phyloP scores from a whole-genome alignment of 2,888 invertebrate species.

The Heliconius cydno region DNA sequence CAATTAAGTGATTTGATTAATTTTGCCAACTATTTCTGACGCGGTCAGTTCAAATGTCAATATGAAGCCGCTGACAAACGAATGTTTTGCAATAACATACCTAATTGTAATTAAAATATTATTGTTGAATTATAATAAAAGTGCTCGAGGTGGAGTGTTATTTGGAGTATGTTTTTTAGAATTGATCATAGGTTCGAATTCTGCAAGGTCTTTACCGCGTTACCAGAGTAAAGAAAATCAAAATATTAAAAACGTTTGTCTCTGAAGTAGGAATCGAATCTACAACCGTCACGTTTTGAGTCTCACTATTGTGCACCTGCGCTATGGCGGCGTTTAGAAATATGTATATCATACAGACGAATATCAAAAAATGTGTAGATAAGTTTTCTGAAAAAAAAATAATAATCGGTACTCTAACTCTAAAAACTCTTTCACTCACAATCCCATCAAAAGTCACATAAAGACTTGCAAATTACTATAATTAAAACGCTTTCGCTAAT shows the following conservation, averaged over 20 bases:
- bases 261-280: no score
- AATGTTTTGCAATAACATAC: background rate
- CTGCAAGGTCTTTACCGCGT: no score
- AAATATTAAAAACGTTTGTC: no score
- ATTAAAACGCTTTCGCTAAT: conserved; percentile 24
- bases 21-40: conserved; percentile 7
- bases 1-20: conserved; percentile 21
- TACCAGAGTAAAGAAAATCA: no score
- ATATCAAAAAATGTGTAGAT: no score
- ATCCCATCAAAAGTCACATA: conserved; percentile 18
- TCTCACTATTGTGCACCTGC: no score
- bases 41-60: conserved; percentile 15
- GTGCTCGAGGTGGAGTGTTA: no score
- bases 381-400: background rate
- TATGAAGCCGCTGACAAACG: conserved; percentile 6
- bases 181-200: no score
- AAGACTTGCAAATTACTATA: background rate
- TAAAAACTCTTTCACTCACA: background rate
- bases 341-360: no score
- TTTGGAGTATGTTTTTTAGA: no score
- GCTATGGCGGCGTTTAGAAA: no score
- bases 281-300: no score
- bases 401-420: background rate
- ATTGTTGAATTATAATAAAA: background rate
- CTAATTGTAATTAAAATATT: background rate